Percentiles rank a stretch among this genome's conserved stretches.
phyloP scores from a whole-genome alignment of 2,888 invertebrate genomes.

The Bellardia pandia region DNA sequence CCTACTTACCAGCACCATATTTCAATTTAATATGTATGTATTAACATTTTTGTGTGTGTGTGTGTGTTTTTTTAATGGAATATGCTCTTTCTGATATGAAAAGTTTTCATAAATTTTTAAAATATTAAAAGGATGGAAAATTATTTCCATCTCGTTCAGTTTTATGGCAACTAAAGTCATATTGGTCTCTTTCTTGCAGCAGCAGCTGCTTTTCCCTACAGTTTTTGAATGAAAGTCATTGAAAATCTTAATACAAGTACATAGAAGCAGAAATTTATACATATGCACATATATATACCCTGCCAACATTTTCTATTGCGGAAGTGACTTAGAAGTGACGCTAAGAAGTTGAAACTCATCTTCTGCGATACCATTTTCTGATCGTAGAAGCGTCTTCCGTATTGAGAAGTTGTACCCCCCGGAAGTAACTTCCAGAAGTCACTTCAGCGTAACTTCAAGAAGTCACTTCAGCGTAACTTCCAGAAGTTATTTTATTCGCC shows the following conservation, averaged over 20 bases:
- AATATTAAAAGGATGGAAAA: constrained; percentile 25
- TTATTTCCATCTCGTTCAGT: constrained; percentile 26
- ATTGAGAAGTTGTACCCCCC: no score
- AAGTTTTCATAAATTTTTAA: constrained; percentile 51
- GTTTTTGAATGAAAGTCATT: constrained; percentile 51
- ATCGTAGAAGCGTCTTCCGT: no score
- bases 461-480: no score
- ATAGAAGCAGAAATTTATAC: constrained; percentile 6
- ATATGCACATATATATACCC: not conserved
- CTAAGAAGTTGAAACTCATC: no score
- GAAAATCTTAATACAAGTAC: constrained; percentile 47
- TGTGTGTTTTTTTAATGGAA: not conserved
- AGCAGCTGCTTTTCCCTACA: not conserved
- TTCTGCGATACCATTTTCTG: no score
- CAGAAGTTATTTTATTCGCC: no score
- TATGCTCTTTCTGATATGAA: constrained; percentile 3
- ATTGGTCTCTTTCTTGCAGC: constrained; percentile 12
- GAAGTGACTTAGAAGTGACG: no score
- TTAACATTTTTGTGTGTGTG: not conserved
- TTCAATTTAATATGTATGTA: not conserved
- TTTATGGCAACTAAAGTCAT: not conserved
- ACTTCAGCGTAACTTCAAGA: no score
- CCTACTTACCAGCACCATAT: not conserved
- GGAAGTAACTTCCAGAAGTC: no score
- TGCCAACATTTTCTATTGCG: no score